Conservation (phyloP, 2,797 vertebrate species). For the Leptodactylus fallax region DNA sequence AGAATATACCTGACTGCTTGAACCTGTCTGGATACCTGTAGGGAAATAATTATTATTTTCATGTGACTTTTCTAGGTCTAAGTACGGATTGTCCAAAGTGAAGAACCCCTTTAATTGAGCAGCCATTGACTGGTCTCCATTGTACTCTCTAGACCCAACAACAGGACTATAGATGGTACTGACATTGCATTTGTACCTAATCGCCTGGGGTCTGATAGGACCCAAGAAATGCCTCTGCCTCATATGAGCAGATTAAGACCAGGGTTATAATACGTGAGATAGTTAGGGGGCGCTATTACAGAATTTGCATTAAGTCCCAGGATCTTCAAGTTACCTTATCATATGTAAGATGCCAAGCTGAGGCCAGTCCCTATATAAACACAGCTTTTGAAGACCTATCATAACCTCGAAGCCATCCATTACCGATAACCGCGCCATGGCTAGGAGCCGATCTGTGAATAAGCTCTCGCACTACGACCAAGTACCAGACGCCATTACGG, state of each 20-base stretch:
- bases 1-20: too few relatives aligned
- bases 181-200: background rate
- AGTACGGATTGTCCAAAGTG: background rate
- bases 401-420: background rate
- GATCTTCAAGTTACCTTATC: background rate
- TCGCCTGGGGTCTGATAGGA: too few relatives aligned
- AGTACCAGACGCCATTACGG: background rate
- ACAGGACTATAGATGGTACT: background rate
- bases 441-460: constrained; percentile 2
- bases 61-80: too few relatives aligned
- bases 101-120: background rate
- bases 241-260: too few relatives aligned
- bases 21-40: too few relatives aligned
- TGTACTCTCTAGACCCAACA: background rate
- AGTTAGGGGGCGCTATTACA: background rate
- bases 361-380: background rate
- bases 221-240: background rate
- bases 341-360: background rate
- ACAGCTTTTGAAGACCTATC: background rate
- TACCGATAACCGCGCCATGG: constrained; percentile 7
- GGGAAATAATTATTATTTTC: too few relatives aligned
- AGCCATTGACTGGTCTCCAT: background rate
- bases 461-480: background rate
- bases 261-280: too few relatives aligned
- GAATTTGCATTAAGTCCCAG: too few relatives aligned